Conservation (phyloP, 2,888 invertebrate species). For the Lasioglossum morio region DNA sequence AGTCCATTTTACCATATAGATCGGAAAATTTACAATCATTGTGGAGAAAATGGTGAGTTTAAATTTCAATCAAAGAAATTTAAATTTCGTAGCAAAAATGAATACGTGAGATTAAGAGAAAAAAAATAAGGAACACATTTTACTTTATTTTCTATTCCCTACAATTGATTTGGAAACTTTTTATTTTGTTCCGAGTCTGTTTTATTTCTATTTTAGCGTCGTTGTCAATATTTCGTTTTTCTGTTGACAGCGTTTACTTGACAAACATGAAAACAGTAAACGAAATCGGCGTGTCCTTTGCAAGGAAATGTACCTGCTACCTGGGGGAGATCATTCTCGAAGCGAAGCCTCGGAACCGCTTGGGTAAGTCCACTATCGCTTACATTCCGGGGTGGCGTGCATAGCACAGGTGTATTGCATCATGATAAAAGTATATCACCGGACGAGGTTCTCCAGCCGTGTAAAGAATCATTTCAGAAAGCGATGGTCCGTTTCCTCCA, state of each 20-base stretch:
- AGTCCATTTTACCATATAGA: conserved; percentile 69
- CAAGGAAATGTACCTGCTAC: conserved; percentile 72
- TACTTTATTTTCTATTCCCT: no score
- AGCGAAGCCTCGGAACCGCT: conserved; percentile 57
- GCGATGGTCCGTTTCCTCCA: conserved; percentile 11
- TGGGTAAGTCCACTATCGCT: conserved; percentile 60
- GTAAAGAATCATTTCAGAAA: conserved; percentile 40
- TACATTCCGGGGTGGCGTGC: conserved; percentile 54
- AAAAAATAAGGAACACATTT: no score
- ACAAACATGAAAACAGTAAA: conserved; percentile 77
- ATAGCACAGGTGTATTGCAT: conserved; percentile 67
- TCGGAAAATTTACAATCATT: conserved; percentile 61
- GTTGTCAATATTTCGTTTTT: conserved; percentile 8
- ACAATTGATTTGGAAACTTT: no score
- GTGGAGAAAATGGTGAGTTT: conserved; percentile 1
- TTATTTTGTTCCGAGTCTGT: neutral
- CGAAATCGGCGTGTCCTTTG: conserved; percentile 79
- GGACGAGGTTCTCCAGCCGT: conserved; percentile 55
- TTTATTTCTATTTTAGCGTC: neutral
- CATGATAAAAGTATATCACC: conserved; percentile 61
- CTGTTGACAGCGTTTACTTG: conserved; percentile 72
- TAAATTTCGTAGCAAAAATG: no score
- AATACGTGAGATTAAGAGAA: no score
- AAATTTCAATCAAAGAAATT: neutral
- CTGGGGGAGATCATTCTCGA: conserved; percentile 79